Evolutionary conservation across 2,888 invertebrate species (phyloP).

Genomic region (Lasioglossum calceatum): DNA sequence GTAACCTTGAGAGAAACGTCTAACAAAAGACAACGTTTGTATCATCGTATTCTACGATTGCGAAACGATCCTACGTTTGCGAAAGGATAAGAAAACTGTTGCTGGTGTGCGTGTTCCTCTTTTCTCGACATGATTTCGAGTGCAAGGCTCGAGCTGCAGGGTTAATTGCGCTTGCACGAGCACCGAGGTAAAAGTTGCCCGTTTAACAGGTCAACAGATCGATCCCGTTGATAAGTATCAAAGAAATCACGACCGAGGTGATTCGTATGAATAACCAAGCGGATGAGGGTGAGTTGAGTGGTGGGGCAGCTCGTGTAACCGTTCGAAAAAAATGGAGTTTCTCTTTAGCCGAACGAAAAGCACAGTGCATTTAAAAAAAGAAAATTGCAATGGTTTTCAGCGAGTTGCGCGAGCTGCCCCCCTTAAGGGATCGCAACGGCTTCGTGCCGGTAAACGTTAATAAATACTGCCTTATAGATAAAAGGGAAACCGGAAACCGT

Average conservation of each 20-base stretch:
- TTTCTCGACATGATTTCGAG: background rate
- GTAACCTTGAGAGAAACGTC: background rate
- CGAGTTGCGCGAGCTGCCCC: background rate
- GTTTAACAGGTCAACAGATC: background rate
- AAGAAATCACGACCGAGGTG: background rate
- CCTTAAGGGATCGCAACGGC: background rate
- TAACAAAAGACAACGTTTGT: background rate
- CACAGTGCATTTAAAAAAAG: background rate
- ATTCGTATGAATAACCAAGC: background rate
- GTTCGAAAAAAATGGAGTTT: background rate
- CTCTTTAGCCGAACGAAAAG: background rate
- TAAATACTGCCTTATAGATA: constrained; percentile 24
- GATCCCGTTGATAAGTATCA: background rate
- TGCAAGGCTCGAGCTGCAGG: background rate
- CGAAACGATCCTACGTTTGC: background rate
- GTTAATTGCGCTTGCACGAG: background rate
- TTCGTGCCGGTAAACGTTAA: background rate
- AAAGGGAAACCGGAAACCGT: background rate
- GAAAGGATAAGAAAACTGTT: background rate
- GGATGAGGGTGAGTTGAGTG: background rate
- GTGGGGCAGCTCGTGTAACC: background rate
- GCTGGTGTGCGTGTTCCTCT: background rate
- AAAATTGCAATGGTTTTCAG: background rate
- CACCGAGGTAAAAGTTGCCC: background rate
- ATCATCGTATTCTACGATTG: background rate